These are phyloP conservation scores for Tinea trinotella DNA, from an alignment of 2,888 invertebrate species.

Conservation along the genomic window DNA sequence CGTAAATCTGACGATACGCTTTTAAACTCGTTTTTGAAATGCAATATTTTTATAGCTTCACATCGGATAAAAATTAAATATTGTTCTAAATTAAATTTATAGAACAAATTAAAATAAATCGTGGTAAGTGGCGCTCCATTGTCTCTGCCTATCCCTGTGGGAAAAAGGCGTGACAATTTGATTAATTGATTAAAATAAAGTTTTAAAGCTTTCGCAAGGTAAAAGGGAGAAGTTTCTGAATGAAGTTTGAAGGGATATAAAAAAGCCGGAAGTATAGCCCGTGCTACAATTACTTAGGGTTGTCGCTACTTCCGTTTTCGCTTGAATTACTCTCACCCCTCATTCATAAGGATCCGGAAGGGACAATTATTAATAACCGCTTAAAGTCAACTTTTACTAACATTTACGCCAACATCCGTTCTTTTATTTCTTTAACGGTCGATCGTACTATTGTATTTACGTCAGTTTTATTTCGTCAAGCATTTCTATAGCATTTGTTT, in stretches of 20 bases:
- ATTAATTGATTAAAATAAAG: too few species aligned
- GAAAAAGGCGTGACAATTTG: too few species aligned
- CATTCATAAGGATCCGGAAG: conserved; percentile 57
- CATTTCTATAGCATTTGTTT: not conserved
- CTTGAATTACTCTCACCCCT: conserved; percentile 52
- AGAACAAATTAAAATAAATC: too few species aligned
- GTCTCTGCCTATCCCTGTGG: too few species aligned
- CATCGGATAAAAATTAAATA: too few species aligned
- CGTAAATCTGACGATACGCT: not conserved
- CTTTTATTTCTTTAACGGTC: conserved; percentile 27
- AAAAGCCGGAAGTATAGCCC: conserved; percentile 55
- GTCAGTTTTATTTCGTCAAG: not conserved
- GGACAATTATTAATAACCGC: conserved; percentile 57
- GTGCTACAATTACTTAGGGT: conserved; percentile 60
- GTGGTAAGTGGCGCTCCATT: too few species aligned
- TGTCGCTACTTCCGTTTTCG: conserved; percentile 67
- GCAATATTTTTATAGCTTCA: too few species aligned
- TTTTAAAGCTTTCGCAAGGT: conserved; percentile 15
- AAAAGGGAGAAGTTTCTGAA: conserved; percentile 25
- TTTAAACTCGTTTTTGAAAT: not conserved
- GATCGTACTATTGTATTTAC: not conserved
- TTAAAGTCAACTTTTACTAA: conserved; percentile 60
- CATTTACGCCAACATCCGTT: conserved; percentile 44
- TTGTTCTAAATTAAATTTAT: too few species aligned
- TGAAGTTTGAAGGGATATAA: not conserved